Evolutionary conservation across 2,888 invertebrate genomes (phyloP).

Genomic region (Drosophila niveifrons): DNA sequence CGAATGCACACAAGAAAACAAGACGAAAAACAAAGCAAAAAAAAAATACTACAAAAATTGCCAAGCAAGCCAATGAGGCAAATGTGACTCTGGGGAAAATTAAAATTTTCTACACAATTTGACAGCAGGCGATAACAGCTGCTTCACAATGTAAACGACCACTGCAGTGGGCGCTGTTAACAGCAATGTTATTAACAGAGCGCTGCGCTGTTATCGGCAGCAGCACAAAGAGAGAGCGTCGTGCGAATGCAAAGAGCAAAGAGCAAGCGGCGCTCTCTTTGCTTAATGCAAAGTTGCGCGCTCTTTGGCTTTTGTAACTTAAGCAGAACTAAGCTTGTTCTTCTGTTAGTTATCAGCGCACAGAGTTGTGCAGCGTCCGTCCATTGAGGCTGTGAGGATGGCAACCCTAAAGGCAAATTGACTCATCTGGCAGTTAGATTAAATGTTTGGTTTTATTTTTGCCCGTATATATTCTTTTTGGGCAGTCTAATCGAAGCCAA

Average conservation of each 20-base stretch:
- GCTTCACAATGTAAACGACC: conserved; percentile 7
- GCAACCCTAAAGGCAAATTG: conserved; percentile 52
- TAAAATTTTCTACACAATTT: conserved; percentile 75
- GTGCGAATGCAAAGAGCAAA: conserved; percentile 18
- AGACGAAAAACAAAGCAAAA: conserved; percentile 18
- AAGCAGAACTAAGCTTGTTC: conserved; percentile 8
- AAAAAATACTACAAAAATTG: conserved; percentile 36
- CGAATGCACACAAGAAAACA: conserved; percentile 2
- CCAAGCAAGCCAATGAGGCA: conserved; percentile 39
- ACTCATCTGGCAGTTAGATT: conserved; percentile 68
- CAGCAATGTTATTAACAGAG: conserved; percentile 6
- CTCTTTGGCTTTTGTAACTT: background rate
- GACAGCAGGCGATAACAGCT: conserved; percentile 27
- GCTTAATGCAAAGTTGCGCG: conserved; percentile 12
- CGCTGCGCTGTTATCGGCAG: conserved; percentile 7
- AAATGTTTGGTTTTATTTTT: conserved; percentile 58
- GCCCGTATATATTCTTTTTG: background rate
- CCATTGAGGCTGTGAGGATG: background rate
- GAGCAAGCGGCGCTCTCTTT: conserved; percentile 21
- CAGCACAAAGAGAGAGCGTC: conserved; percentile 30
- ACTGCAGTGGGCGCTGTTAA: conserved; percentile 21
- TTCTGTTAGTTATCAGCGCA: conserved; percentile 8
- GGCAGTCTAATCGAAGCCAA: conserved; percentile 49
- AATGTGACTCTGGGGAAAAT: conserved; percentile 70
- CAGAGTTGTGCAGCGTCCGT: background rate